A percentile compares a stretch with the other conserved stretches of the same genome.
Evolutionary conservation across 2,797 vertebrate genomes (phyloP).

Genomic region (Argyrosomus regius): DNA sequence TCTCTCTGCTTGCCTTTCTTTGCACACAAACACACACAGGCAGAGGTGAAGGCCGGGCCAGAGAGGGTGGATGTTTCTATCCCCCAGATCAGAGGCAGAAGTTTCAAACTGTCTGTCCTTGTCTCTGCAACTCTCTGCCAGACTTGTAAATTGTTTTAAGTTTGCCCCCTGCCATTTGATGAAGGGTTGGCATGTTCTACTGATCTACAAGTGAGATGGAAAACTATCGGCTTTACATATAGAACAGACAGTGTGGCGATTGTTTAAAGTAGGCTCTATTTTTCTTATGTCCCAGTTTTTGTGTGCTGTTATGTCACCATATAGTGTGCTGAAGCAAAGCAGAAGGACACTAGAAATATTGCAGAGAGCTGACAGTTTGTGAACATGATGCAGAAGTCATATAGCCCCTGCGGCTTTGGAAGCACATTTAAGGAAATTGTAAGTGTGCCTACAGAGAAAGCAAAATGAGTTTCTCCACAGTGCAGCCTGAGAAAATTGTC

Average conservation of each 20-base stretch:
- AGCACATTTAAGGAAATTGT: slow-evolving; percentile 47
- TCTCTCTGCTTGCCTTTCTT: slow-evolving; percentile 8
- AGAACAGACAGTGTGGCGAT: not conserved
- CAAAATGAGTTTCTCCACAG: slow-evolving; percentile 32
- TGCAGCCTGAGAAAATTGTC: slow-evolving; percentile 33
- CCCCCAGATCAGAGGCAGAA: slow-evolving; percentile 43
- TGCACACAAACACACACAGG: slow-evolving; percentile 21
- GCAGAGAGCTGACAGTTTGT: slow-evolving; percentile 5
- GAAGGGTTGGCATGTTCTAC: slow-evolving; percentile 12
- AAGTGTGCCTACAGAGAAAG: slow-evolving; percentile 17
- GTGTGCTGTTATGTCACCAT: slow-evolving; percentile 6
- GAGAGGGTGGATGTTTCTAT: slow-evolving; percentile 53
- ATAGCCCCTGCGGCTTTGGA: slow-evolving; percentile 16
- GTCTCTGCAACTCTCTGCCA: slow-evolving; percentile 28
- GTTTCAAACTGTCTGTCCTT: slow-evolving; percentile 40
- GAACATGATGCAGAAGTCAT: slow-evolving; percentile 7
- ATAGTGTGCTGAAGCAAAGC: slow-evolving; percentile 7
- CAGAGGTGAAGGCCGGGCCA: slow-evolving; percentile 55
- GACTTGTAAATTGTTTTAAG: slow-evolving; percentile 26
- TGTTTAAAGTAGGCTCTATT: slow-evolving; percentile 7
- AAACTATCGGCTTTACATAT: slow-evolving; percentile 19
- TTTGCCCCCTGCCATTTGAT: slow-evolving; percentile 21
- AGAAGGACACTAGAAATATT: slow-evolving; percentile 21
- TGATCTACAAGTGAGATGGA: slow-evolving; percentile 22
- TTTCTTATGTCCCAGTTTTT: slow-evolving; percentile 7